Evolutionary conservation across 2,797 vertebrate species (phyloP), one percentile per base, ranked within the genome.

Genomic region (Helicolenus hilgendorfi): DNA sequence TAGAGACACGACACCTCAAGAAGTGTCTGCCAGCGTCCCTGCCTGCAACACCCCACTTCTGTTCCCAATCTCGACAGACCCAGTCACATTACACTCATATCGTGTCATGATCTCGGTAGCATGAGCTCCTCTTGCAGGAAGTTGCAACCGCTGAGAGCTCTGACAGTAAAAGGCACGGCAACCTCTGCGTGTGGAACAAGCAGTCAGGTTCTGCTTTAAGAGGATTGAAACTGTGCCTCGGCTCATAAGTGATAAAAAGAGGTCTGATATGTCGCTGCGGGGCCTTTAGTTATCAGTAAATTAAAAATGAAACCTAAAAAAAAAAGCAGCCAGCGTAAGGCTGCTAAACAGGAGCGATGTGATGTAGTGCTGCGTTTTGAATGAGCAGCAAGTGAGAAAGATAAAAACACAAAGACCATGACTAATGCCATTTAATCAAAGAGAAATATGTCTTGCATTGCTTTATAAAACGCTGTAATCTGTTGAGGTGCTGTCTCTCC

Each of bases 1-100:
- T 81, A 36, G 81, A 87, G 56, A 75, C 60, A 63, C n/a, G 14
- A 60, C 71, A 81, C 76, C 60, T 86, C 59, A 45, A 83, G 70
- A 75, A 84, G 73, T 31, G 8, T 77, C 74, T 82, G 49, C 63
- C 27, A 74, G 69, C 38, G 18, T 81, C 76, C 74, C 58, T 45
- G 55, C 56, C 71, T 55, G 58, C 56, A 74, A 60, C 87, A 45
- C 68, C 79, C 72, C 69, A 20, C 38, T 20, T 69, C 79, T 72
- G 72, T 74, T 82, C 58, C 60, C 10, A 20, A 13, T 62, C 73
- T 26, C 29, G 22, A 4, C 76, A 72, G 72, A 76, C 22, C 36
- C 67, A 18, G 31, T 55, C 72, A 60, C 73, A 64, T 68, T 27
- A 49, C 81, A 15, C 72, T 75, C 72, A 70, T 87, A 78, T 84